Evolutionary conservation across 2,113 vertebrate genomes (phyloP), one percentile per base, ranked within the genome.

Genomic region (Psophia crepitans): DNA sequence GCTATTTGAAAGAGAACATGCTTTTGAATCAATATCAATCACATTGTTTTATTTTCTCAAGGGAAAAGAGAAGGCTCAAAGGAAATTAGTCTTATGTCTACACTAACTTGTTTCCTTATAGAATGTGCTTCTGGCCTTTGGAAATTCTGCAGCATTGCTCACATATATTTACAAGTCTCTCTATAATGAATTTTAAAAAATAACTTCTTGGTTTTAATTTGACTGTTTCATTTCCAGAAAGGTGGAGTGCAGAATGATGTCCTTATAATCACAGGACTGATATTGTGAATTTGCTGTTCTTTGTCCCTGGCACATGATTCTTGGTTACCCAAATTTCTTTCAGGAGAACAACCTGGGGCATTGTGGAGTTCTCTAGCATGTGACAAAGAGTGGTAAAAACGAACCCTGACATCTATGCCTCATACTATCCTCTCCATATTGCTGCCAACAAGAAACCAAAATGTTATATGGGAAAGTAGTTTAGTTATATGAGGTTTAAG

Each of bases 1-100:
- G 71, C 14, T 83, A 56, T 85, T 94, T 84, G 81, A 89, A 97
- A 93, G 76, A 89, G 74, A 96, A 84, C 51, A 87, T 75, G 49
- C n/a, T 78, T 87, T 93, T 91, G 87, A 95, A 96, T 96, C 66
- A 84, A 71, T 96, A 97, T 89, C 77, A 96, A 80, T 92, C 74
- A 94, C 83, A 90, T 43, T 71, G 63, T 49, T 93, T 76, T 84
- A 85, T 89, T 94, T 80, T 70, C 70, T 93, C 90, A 87, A 71
- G 70, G 51, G 82, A 95, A 96, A 90, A 90, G 26, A 75, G 2
- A 11, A 86, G 39, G 23, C 65, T 85, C 35, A 69, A 83, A 94
- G 66, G 75, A 93, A 95, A 97, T 90, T 86, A 89, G 68, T 96
- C 77, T 89, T 87, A 63, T 14, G 37, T 81, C 76, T 86, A 66